Base-by-base conservation (phyloP, 2,113 vertebrate genomes). In the Oncorhynchus masou region DNA sequence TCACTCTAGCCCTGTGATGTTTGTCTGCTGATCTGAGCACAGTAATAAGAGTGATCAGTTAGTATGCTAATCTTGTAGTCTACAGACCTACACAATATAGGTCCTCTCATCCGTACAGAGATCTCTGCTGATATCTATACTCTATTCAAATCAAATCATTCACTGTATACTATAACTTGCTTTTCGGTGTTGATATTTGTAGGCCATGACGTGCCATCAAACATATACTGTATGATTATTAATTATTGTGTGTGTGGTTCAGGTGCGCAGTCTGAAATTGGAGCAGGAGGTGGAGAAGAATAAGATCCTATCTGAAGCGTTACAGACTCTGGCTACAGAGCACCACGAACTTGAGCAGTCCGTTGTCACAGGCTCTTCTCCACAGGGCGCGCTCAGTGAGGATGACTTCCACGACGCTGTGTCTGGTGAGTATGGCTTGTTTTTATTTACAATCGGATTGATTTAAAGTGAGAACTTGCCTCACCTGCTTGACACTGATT, bases 271-370 rank as follows among this genome's bases (percentile, higher is more conserved):
- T 93, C 79, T 96, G 92, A 97, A 96, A 93, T 93, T 98, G 93
- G 95, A 96, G 92, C 96, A 98, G 83, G 97, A 98, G 87, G 94
- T 96, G 79, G 97, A 96, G 87, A 99, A 98, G 94, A 99, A 93
- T 89, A 97, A 97, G 93, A 97, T 99, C 91, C 94, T 99, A 84
- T 98, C 96, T 7, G 95, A 97, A 89, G 97, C 97, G 0, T 92
- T 99, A 89, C 97, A 98, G 95, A 96, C 96, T 3, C 89, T 99
- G 15, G 97, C 97, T 86, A 96, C 95, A 0, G 97, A 99, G 76
- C 97, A 99, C 82, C 97, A 99, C 93, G 96, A 97, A 88, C 92
- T 99, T 88, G 97, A 99, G 89, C 95, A 96, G 89, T 98, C 97
- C 13, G 89, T 98, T 77, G 96, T 94, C 77, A 95, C 94, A 90